Base-by-base conservation (phyloP, 2,113 vertebrate genomes). In the Saccopteryx leptura region DNA sequence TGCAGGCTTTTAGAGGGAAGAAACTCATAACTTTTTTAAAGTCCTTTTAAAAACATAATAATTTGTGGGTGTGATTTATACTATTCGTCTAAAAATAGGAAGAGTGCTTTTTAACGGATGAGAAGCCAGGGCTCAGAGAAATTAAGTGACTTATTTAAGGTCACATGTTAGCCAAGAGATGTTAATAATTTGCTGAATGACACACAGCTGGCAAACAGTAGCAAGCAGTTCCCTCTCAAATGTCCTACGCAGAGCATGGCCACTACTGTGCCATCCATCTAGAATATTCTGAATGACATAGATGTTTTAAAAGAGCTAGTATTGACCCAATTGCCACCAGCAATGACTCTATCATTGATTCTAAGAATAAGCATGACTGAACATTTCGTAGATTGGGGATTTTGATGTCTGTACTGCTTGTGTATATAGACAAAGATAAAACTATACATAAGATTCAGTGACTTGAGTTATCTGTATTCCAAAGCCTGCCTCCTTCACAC, bases 121-220 rank as follows among this genome's bases (percentile, higher is more conserved):
- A 93, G 72, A 61, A 94, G 18, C 54, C 65, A 60, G 56, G 23
- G 50, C n/a, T 96, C 85, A 52, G n/a, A 86, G 86, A 96, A 95
- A 90, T 31, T 90, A 56, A 93, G 79, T 91, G 61, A 82, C 23
- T 69, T 90, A 56, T 66, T 52, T 61, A 86, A 87, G 58, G 81
- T 86, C 74, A 61, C 46, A 6, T 86, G 86, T 88, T 82, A 75
- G 72, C 78, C 82, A 95, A 93, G 50, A 88, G 81, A 90, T 88
- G 79, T 56, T 63, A 95, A 87, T 88, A 91, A 90, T 95, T 81
- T 83, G 24, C 31, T 76, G 68, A 93, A 74, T 75, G 81, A 90
- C 81, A 95, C 31, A 66, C 18, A 71, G 24, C 92, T 88, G 85
- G 61, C 76, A 54, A 90, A 74, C 0, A 6, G 48, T 31, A 48